Percentiles rank a stretch among this genome's conserved stretches.
phyloP scores from a whole-genome alignment of 30 jellyfish, hydroid and myxozoan genomes.

The Aurelia sp. region DNA sequence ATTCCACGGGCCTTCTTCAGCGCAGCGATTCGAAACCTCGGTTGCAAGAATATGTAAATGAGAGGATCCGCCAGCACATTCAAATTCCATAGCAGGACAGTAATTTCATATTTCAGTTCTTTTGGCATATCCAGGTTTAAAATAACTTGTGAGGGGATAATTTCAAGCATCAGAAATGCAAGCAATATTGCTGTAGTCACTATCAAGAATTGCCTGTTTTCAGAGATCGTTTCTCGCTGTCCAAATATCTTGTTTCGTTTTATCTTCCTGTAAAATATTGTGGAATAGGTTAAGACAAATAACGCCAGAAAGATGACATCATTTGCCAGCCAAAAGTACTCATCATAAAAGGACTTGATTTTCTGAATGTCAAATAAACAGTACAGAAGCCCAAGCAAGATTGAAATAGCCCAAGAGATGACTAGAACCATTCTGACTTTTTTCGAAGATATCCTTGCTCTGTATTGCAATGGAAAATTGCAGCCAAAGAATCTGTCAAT shows the following conservation, averaged over 20 bases:
- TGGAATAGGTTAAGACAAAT: conserved; percentile 24
- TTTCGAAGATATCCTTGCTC: conserved; percentile 13
- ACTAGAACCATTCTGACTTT: conserved; percentile 28
- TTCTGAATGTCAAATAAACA: conserved; percentile 45
- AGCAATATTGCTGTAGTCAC: conserved; percentile 34
- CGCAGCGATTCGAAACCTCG: conserved; percentile 8
- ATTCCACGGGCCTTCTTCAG: too few species aligned
- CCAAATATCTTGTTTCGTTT: conserved; percentile 35
- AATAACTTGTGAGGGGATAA: conserved; percentile 34
- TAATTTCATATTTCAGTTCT: neutral
- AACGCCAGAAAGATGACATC: conserved; percentile 25
- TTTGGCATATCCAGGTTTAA: conserved; percentile 2
- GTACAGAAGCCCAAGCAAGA: conserved; percentile 30
- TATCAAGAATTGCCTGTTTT: conserved; percentile 24
- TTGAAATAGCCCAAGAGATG: conserved; percentile 1
- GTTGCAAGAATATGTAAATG: conserved; percentile 40
- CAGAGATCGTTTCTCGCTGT: conserved; percentile 37
- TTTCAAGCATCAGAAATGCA: conserved; percentile 28
- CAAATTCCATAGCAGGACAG: conserved; percentile 46
- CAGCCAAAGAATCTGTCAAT: conserved; percentile 43
- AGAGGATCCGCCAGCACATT: conserved; percentile 44
- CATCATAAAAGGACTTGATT: conserved; percentile 27
- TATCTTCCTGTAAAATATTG: conserved; percentile 39
- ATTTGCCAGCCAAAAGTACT: conserved; percentile 24
- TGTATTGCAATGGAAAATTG: conserved; percentile 40